These are phyloP conservation scores for Gymnosoma rotundatum DNA, from an alignment of 2,888 invertebrate genomes.

Conservation along the genomic window DNA sequence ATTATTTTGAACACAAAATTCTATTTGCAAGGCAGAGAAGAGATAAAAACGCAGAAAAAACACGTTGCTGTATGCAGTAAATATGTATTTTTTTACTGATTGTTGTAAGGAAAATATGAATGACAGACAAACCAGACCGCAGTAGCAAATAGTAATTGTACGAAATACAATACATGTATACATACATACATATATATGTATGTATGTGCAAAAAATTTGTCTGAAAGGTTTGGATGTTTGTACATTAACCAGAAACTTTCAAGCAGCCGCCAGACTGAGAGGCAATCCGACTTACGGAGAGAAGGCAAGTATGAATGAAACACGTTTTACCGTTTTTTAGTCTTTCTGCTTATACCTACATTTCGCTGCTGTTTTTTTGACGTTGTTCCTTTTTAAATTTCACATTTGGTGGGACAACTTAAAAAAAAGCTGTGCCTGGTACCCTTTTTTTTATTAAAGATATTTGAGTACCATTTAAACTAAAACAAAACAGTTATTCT, in stretches of 20 bases:
- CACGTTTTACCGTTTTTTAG: conserved; percentile 68
- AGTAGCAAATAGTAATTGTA: conserved; percentile 37
- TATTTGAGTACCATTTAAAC: neutral
- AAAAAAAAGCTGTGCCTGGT: neutral
- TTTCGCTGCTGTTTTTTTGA: conserved; percentile 30
- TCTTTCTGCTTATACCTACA: conserved; percentile 11
- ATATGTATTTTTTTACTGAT: conserved; percentile 31
- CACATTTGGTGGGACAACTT: conserved; percentile 29
- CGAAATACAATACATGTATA: neutral
- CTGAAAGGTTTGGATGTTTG: conserved; percentile 21
- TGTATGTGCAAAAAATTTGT: conserved; percentile 12
- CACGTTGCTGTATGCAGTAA: conserved; percentile 33
- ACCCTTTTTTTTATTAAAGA: too few species aligned
- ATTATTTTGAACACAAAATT: neutral
- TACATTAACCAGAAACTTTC: conserved; percentile 32
- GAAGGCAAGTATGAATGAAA: conserved; percentile 58
- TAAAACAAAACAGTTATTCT: neutral
- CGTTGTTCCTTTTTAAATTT: conserved; percentile 13
- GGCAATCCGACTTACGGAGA: conserved; percentile 26
- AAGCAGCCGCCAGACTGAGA: conserved; percentile 37
- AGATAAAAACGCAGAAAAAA: conserved; percentile 14
- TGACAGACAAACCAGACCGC: conserved; percentile 25
- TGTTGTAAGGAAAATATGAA: conserved; percentile 41
- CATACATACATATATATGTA: neutral
- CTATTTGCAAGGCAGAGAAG: conserved; percentile 16